phyloP scores from a whole-genome alignment of 1,140 invertebrate genomes.

The Brachionus rotundiformis region DNA sequence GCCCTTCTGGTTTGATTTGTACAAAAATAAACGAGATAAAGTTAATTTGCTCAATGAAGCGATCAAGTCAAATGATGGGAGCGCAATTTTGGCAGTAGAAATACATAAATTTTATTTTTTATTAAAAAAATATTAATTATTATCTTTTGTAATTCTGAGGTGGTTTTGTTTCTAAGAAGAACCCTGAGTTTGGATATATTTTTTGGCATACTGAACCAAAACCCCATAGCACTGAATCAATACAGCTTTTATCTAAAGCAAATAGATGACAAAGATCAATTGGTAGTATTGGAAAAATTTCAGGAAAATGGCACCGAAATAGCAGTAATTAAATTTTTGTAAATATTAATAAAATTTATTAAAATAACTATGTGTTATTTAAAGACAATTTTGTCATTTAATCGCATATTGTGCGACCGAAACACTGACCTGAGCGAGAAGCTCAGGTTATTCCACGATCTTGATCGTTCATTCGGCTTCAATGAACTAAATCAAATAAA shows the following conservation, averaged over 20 bases:
- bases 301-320: not conserved
- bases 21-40: slow-evolving; percentile 40
- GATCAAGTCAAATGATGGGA: slow-evolving; percentile 1
- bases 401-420: not conserved
- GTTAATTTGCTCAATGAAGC: slow-evolving; percentile 22
- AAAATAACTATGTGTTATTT: not conserved
- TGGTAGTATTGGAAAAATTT: slow-evolving; percentile 6
- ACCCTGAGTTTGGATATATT: slow-evolving; percentile 2
- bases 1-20: slow-evolving; percentile 23
- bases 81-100: slow-evolving; percentile 27
- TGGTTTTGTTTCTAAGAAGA: not conserved
- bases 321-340: not conserved
- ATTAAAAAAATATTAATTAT: not conserved
- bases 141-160: not conserved
- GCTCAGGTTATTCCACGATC: not conserved
- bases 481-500: slow-evolving; percentile 11
- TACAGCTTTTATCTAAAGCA: slow-evolving; percentile 32
- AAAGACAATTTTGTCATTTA: not conserved
- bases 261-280: not conserved
- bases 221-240: slow-evolving; percentile 15
- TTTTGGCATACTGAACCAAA: not conserved
- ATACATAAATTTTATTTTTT: not conserved
- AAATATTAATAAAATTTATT: not conserved
- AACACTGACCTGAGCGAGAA: not conserved
- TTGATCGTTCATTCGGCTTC: not conserved